Base-by-base conservation (phyloP, 2,888 invertebrate species). In the Andrena flavipes region DNA sequence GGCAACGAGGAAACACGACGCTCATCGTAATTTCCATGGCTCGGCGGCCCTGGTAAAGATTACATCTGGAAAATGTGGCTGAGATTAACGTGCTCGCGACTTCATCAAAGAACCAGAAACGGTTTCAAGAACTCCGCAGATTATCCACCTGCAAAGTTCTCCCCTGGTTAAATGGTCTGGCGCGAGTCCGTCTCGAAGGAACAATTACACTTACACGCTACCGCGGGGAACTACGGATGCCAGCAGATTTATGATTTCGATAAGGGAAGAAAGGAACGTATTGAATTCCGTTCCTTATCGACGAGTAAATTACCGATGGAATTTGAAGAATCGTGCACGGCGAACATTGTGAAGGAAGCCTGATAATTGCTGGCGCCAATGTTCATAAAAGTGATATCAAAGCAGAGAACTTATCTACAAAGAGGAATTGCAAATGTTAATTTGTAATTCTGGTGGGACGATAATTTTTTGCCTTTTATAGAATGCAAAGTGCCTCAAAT, bases 201-300 rank as follows among this genome's bases (percentile, higher is more conserved):
- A 79, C 65, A 79, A 79, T 82, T 82, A 79, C 62, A 79, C 79
- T 74, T 70, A 67, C 81, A 79, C 74, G 62, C 33, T 73, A 74
- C 54, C 69, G 60, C 56, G 8, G 56, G 62, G 72, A 78, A 63
- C 64, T 64, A 64, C 72, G 30, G 20, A 63, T 67, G 63, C 67
- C 35, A 62, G 35, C 49, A 68, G 80, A 80, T 80, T 80, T 80
- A 72, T 42, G 78, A 80, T 78, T 64, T 63, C 23, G 67, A 78
- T 80, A 72, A 78, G 42, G 29, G 1, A 2, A 29, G 63, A 54
- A 68, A 54, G 35, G 63, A 72, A 78, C 48, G 78, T 72, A 72
- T 72, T 76, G 77, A 80, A 80, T 80, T 80, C 60, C 60, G 23
- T 13, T 62, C 67, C 65, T 60, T 67, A 71, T 62, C 70, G 65